These are phyloP conservation scores for Hylyphantes graminicola DNA, from an alignment of 1,140 invertebrate species.

Conservation along the genomic window DNA sequence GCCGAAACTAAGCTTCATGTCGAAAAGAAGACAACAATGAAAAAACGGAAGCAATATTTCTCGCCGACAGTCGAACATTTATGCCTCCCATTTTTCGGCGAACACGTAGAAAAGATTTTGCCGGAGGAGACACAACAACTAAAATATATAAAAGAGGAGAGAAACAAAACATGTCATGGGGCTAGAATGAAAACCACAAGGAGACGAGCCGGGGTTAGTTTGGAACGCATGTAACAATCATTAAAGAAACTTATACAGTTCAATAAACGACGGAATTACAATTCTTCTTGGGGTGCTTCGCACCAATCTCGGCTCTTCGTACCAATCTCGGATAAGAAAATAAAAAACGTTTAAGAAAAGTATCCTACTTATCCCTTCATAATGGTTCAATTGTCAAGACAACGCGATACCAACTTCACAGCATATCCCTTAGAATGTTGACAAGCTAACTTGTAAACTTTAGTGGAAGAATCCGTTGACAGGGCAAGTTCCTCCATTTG, in stretches of 20 bases:
- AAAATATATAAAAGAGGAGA: constrained; percentile 22
- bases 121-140: background rate
- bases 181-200: constrained; percentile 51
- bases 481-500: no score
- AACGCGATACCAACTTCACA: no score
- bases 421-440: no score
- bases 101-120: constrained; percentile 26
- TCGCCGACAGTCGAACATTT: constrained; percentile 52
- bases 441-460: no score
- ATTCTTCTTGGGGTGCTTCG: no score
- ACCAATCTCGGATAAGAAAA: no score
- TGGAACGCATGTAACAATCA: background rate
- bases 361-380: no score
- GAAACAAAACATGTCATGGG: constrained; percentile 56
- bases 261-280: background rate
- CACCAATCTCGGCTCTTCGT: no score
- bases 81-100: constrained; percentile 43
- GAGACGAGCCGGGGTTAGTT: background rate
- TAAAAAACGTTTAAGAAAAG: no score
- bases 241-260: background rate
- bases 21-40: constrained; percentile 31
- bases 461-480: no score
- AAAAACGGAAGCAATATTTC: constrained; percentile 56
- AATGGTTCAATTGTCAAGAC: no score
- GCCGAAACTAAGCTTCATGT: constrained; percentile 28